Base-by-base conservation (phyloP, 1,140 invertebrate genomes). In the Chlorops oryzae region DNA sequence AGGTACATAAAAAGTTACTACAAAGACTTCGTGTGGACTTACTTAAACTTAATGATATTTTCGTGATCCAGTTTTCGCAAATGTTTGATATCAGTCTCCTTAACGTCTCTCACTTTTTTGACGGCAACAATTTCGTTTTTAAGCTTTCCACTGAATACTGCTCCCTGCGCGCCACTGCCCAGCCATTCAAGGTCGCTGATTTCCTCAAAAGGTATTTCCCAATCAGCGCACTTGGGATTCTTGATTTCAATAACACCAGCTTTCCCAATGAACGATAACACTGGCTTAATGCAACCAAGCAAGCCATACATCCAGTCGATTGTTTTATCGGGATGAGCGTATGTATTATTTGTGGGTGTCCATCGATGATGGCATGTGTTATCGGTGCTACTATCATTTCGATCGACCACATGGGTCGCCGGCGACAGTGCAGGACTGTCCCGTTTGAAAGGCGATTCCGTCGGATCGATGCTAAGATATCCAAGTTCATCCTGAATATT, bases 41-140 rank as follows among this genome's bases (percentile, higher is more conserved):
- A 90, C 81, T 88, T 90, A 66, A 98, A 98, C 64, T 91, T 85
- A 40, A 98, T 92, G 61, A 98, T 92, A 70, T 98, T 98, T 5
- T 90, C 87, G 74, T 99, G 95, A 68, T 96, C 94, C 22, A 99
- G 80, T 75, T 96, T 95, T 37, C 89, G 77, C 22, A 99, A 77
- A 74, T 98, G 93, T 59, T 84, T 85, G 49, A 98, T 96, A 65
- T 98, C 91, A 18, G 93, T 96, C 73, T 98, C 95, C 63, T 88
- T 87, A 57, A 90, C 82, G 61, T 97, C 91, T 48, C 85, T 78
- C 6, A 98, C 90, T 75, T 98, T 97, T 73, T 99, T 99, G 3
- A 98, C 92, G 17, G 96, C 96, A 3, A 99, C 92, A 62, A 82
- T 81, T 73, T 89, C 84, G 52, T 85, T 87, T 54, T 84, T 82